Conservation (phyloP, 2,888 invertebrate species). For the Rhagium mordax region DNA sequence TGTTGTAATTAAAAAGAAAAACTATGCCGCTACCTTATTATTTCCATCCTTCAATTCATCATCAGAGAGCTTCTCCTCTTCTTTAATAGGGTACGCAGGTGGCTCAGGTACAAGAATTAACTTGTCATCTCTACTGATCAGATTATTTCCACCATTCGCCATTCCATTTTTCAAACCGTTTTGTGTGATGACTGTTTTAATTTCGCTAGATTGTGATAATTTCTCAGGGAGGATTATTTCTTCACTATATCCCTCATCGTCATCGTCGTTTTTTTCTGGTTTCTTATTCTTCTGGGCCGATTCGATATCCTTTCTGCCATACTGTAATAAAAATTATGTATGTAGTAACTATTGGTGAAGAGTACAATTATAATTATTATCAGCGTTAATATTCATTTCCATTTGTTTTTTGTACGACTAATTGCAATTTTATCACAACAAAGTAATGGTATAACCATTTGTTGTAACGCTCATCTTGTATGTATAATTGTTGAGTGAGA, state of each 20-base stretch:
- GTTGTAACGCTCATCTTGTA: too few relatives aligned
- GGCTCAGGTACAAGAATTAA: conserved; percentile 83
- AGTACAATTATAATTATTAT: too few relatives aligned
- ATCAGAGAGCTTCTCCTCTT: conserved; percentile 51
- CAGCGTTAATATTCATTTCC: too few relatives aligned
- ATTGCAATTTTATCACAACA: too few relatives aligned
- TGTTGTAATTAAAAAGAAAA: too few relatives aligned
- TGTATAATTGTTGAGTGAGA: too few relatives aligned
- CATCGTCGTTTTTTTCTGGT: conserved; percentile 71
- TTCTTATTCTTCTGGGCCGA: conserved; percentile 75
- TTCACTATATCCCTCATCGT: conserved; percentile 70
- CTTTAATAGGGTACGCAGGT: conserved; percentile 69
- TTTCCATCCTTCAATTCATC: conserved; percentile 48
- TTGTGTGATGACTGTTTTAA: conserved; percentile 36
- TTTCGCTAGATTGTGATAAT: conserved; percentile 25
- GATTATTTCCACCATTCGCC: conserved; percentile 74
- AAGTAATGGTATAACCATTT: too few relatives aligned
- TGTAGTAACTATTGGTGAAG: too few relatives aligned
- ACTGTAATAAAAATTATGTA: conserved; percentile 73
- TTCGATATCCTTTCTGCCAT: conserved; percentile 88
- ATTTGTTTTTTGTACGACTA: too few relatives aligned
- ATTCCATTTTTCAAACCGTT: conserved; percentile 59
- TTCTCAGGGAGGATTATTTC: conserved; percentile 53
- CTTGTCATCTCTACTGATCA: conserved; percentile 84
- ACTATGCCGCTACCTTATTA: conserved; percentile 32